phyloP scores from a whole-genome alignment of 2,797 vertebrate genomes.

The Podarcis lilfordi region DNA sequence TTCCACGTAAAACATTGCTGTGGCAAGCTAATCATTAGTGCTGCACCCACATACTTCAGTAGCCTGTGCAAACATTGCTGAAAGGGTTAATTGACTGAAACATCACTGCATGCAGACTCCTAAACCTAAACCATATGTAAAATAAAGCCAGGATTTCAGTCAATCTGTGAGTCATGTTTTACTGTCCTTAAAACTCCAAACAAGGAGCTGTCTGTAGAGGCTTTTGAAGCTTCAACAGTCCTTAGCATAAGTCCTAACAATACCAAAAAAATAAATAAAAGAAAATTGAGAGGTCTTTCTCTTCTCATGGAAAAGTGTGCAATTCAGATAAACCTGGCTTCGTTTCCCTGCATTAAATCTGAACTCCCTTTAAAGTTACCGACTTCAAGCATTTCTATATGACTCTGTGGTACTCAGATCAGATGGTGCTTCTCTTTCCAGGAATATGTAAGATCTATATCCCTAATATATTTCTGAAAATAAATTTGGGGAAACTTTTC shows the following conservation, averaged over 20 bases:
- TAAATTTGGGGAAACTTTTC: background rate
- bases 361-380: slow-evolving; percentile 41
- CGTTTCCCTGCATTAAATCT: slow-evolving; percentile 41
- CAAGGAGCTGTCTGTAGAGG: slow-evolving; percentile 70
- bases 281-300: slow-evolving; percentile 54
- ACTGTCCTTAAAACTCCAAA: slow-evolving; percentile 81
- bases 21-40: slow-evolving; percentile 21
- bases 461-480: slow-evolving; percentile 25
- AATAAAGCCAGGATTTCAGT: slow-evolving; percentile 81
- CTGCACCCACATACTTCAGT: slow-evolving; percentile 4
- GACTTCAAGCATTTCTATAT: slow-evolving; percentile 40
- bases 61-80: slow-evolving; percentile 52
- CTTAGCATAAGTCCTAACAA: slow-evolving; percentile 67
- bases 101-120: slow-evolving; percentile 78
- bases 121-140: slow-evolving; percentile 86
- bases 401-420: background rate
- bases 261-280: slow-evolving; percentile 58
- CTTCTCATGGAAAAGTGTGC: slow-evolving; percentile 46
- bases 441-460: background rate
- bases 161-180: slow-evolving; percentile 77
- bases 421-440: background rate
- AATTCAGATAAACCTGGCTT: slow-evolving; percentile 47
- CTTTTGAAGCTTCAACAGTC: slow-evolving; percentile 68
- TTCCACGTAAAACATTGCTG: background rate
- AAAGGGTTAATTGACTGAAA: slow-evolving; percentile 81